phyloP scores from a whole-genome alignment of 2,113 vertebrate genomes.

The Chloropsis hardwickii region DNA sequence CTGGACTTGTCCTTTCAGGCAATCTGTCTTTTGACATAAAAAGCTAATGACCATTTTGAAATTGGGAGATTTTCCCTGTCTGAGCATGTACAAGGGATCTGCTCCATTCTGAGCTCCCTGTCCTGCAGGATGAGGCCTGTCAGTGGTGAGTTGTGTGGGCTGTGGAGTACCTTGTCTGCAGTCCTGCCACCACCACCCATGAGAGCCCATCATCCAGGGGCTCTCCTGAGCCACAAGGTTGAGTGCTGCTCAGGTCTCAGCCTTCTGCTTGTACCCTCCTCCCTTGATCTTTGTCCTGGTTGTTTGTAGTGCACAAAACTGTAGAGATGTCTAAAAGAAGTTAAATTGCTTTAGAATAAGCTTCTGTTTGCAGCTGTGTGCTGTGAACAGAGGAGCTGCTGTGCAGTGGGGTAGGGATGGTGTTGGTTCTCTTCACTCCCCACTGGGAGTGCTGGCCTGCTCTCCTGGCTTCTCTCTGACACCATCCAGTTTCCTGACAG shows the following conservation, averaged over 20 bases:
- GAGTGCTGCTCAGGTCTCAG: neutral
- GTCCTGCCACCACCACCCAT: rapidly evolving
- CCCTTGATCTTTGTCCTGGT: neutral
- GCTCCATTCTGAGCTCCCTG: neutral
- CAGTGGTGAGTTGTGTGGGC: neutral
- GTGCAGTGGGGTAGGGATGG: rapidly evolving
- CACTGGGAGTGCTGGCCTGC: neutral
- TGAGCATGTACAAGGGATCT: neutral
- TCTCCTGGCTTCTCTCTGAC: neutral
- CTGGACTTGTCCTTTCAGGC: neutral
- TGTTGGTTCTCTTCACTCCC: neutral
- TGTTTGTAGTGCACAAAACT: neutral
- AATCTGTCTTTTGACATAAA: neutral
- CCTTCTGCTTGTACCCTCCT: neutral
- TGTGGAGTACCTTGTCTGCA: neutral
- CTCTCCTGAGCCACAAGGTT: neutral
- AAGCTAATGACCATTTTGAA: neutral
- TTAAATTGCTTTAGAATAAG: neutral
- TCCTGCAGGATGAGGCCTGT: neutral
- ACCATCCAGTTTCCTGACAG: neutral
- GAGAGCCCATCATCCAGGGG: neutral
- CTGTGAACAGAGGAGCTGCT: neutral
- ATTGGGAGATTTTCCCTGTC: neutral
- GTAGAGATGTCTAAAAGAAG: neutral
- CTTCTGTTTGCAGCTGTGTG: neutral